Percentiles rank a stretch among this genome's conserved stretches.
Evolutionary conservation across 2,888 invertebrate genomes (phyloP).

Genomic region (Omphaloscelis lunosa): DNA sequence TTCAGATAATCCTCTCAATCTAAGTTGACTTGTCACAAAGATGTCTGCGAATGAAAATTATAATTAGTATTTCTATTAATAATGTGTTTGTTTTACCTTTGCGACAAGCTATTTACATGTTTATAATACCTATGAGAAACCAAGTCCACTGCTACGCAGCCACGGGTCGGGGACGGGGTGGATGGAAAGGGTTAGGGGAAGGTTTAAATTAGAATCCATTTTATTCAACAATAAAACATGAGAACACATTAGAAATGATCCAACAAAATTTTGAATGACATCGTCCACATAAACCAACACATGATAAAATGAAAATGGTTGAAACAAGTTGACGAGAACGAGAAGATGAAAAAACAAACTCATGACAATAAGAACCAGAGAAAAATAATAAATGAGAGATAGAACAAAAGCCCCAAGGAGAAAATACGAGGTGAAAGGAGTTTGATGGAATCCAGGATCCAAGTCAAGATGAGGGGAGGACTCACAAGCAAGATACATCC

Average conservation of each 20-base stretch:
- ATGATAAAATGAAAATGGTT: conserved; percentile 8
- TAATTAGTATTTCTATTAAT: conserved; percentile 73
- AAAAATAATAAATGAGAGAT: conserved; percentile 21
- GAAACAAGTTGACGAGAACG: neutral
- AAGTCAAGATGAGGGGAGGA: conserved; percentile 84
- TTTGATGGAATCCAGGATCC: conserved; percentile 74
- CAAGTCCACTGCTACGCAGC: conserved; percentile 90
- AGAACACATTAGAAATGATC: conserved; percentile 43
- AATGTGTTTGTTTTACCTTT: conserved; percentile 84
- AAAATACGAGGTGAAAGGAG: conserved; percentile 63
- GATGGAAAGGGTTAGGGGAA: conserved; percentile 52
- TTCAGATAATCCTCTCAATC: conserved; percentile 79
- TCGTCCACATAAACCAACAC: conserved; percentile 40
- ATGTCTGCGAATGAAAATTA: conserved; percentile 73
- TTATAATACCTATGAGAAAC: conserved; percentile 88
- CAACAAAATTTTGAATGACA: conserved; percentile 29
- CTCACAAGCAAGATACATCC: conserved; percentile 90
- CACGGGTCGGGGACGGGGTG: conserved; percentile 72
- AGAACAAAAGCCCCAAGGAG: conserved; percentile 29
- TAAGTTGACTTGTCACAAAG: conserved; percentile 87
- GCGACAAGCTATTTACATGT: conserved; percentile 87
- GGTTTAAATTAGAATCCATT: conserved; percentile 52
- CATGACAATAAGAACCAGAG: neutral
- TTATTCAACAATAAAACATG: conserved; percentile 45
- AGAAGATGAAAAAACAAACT: conserved; percentile 16